phyloP scores from a whole-genome alignment of 2,888 invertebrate species.

The Melanostoma scalare region DNA sequence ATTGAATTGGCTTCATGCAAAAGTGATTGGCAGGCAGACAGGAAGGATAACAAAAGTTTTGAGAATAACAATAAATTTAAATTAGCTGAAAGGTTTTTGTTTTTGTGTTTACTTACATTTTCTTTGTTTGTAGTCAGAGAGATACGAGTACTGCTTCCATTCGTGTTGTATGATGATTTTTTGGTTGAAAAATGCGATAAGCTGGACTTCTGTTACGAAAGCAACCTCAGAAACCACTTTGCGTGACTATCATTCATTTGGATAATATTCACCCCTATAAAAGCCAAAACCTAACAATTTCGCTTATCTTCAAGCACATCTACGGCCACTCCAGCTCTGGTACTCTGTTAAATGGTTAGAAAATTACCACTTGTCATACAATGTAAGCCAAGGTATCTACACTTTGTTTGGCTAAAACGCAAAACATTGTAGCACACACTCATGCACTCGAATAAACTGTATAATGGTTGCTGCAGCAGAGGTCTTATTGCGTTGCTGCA shows the following conservation, averaged over 20 bases:
- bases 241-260: conserved; percentile 48
- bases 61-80: conserved; percentile 60
- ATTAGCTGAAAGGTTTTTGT: conserved; percentile 63
- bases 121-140: neutral
- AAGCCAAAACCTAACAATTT: conserved; percentile 23
- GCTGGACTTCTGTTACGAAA: neutral
- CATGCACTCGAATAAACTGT: conserved; percentile 30
- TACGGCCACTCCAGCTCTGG: neutral
- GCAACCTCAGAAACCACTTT: conserved; percentile 30
- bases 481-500: conserved; percentile 10
- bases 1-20: conserved; percentile 19
- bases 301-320: conserved; percentile 55
- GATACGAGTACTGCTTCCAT: no score
- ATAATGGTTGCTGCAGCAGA: conserved; percentile 1
- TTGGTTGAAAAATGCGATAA: neutral
- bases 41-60: conserved; percentile 44
- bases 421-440: conserved; percentile 30
- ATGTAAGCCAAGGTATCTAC: conserved; percentile 66
- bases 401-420: conserved; percentile 54
- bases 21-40: conserved; percentile 29
- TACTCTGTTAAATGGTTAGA: conserved; percentile 52
- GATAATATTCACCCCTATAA: conserved; percentile 25
- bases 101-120: neutral
- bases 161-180: neutral
- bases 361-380: conserved; percentile 71